A percentile compares a stretch with the other conserved stretches of the same genome.
Evolutionary conservation across 2,888 invertebrate genomes (phyloP).

Genomic region (Sturmia bella): DNA sequence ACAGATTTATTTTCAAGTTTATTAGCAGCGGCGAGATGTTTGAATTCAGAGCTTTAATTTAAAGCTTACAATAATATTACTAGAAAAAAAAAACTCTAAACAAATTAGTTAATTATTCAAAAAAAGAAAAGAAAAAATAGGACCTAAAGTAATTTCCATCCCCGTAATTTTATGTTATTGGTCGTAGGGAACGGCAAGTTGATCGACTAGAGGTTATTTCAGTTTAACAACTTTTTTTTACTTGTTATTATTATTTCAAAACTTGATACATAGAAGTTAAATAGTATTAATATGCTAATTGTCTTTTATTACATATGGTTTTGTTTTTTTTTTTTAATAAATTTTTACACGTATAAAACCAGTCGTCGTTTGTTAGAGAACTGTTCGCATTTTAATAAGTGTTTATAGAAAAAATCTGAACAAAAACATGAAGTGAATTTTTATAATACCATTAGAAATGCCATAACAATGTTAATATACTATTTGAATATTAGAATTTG

Average conservation of each 20-base stretch:
- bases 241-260: constrained; percentile 33
- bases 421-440: constrained; percentile 53
- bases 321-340: constrained; percentile 36
- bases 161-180: too few species aligned
- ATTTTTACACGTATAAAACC: constrained; percentile 58
- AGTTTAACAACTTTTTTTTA: background rate
- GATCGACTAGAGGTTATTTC: constrained; percentile 9
- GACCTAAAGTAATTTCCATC: too few species aligned
- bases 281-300: constrained; percentile 53
- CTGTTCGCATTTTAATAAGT: constrained; percentile 37
- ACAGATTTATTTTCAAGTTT: too few species aligned
- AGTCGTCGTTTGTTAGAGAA: constrained; percentile 36
- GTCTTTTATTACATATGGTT: constrained; percentile 12
- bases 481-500: background rate
- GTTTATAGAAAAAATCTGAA: background rate
- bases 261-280: constrained; percentile 49
- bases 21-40: too few species aligned
- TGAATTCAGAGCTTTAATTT: too few species aligned
- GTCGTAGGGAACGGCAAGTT: too few species aligned
- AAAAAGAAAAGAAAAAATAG: too few species aligned
- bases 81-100: too few species aligned
- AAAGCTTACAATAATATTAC: too few species aligned
- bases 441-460: constrained; percentile 42
- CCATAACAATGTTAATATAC: constrained; percentile 15
- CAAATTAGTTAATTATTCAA: too few species aligned